These are phyloP conservation scores for Ctenochaetus hawaiiensis DNA, from an alignment of 2,797 vertebrate species.

Conservation along the genomic window DNA sequence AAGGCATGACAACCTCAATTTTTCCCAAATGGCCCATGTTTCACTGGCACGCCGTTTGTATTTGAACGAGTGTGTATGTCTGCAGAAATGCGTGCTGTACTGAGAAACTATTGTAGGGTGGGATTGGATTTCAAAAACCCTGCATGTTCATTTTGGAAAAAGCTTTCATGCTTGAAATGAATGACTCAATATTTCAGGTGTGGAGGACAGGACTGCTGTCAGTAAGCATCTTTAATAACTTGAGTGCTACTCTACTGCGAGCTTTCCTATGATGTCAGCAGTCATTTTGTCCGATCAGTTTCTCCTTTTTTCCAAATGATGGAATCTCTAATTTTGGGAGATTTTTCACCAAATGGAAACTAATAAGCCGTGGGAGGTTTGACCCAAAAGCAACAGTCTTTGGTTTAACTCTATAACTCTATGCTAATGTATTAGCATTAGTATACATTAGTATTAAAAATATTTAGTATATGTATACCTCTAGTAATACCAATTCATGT, in stretches of 20 bases:
- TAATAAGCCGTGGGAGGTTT: neutral
- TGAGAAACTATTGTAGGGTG: neutral
- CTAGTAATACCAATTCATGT: neutral
- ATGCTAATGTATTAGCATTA: too few species aligned
- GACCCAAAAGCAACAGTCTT: neutral
- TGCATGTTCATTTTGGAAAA: constrained; percentile 17
- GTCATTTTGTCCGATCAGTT: constrained; percentile 22
- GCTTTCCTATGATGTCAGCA: constrained; percentile 14
- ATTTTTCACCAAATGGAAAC: neutral
- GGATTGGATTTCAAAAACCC: neutral
- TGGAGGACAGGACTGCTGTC: constrained; percentile 1
- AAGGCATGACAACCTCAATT: constrained; percentile 13
- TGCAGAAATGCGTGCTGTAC: neutral
- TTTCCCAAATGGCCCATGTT: neutral
- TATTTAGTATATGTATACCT: neutral
- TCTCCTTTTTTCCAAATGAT: constrained; percentile 14
- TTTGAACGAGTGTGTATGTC: neutral
- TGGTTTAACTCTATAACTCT: neutral
- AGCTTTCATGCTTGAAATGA: constrained; percentile 26
- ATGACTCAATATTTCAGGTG: constrained; percentile 35
- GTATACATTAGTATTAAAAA: too few species aligned
- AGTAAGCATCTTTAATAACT: constrained; percentile 22
- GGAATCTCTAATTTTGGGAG: neutral
- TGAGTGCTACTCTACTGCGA: constrained; percentile 17
- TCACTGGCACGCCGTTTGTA: constrained; percentile 9